Conservation (phyloP, 2,113 vertebrate species). For the Xenopus laevis region DNA sequence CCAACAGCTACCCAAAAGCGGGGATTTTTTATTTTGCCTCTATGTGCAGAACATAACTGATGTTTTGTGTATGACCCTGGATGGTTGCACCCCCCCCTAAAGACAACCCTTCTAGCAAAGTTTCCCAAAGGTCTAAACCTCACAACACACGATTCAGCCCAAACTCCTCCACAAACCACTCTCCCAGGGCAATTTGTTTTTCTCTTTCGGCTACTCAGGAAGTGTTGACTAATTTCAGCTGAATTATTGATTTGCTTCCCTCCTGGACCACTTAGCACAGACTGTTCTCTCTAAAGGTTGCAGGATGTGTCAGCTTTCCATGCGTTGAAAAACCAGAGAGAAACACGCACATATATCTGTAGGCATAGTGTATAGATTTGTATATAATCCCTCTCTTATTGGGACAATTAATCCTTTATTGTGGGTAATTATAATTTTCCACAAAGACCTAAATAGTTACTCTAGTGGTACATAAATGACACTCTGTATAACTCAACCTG, state of each 20-base stretch:
- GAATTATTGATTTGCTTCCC: slow-evolving; percentile 45
- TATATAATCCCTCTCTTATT: background rate
- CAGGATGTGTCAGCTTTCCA: slow-evolving; percentile 42
- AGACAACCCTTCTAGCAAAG: no score
- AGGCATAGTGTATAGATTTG: background rate
- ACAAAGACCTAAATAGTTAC: no score
- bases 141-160: background rate
- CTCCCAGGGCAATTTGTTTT: slow-evolving; percentile 37
- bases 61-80: no score
- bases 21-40: no score
- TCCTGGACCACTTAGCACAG: slow-evolving; percentile 44
- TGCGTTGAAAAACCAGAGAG: background rate
- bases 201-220: slow-evolving; percentile 35
- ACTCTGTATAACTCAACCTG: no score
- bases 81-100: no score
- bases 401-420: no score
- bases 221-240: slow-evolving; percentile 46
- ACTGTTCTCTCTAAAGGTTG: slow-evolving; percentile 42
- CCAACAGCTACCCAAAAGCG: no score
- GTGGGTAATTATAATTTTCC: no score
- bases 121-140: background rate
- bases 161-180: slow-evolving; percentile 13
- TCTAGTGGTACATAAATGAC: no score
- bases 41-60: no score
- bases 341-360: background rate